phyloP scores from a whole-genome alignment of 1,140 invertebrate species.

The Anoplophora glabripennis region DNA sequence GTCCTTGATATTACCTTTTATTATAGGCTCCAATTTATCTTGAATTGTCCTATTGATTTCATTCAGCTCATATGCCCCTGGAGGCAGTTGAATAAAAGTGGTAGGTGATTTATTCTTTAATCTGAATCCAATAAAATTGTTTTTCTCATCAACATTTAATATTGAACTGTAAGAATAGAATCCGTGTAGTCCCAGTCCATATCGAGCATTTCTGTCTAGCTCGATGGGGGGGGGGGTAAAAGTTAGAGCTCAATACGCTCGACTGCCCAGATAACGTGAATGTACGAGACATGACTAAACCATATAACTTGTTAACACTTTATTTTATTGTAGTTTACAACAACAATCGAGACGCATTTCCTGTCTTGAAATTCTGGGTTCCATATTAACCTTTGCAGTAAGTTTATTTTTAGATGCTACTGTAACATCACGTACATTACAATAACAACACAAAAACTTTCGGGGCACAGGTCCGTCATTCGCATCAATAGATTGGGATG shows the following conservation, averaged over 20 bases:
- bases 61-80: conserved; percentile 11
- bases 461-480: not conserved
- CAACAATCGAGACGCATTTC: no score
- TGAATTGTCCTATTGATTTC: conserved; percentile 4
- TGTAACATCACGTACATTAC: not conserved
- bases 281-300: not conserved
- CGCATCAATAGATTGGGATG: not conserved
- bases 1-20: not conserved
- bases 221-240: conserved; percentile 13
- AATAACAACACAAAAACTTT: not conserved
- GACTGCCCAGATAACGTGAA: conserved; percentile 12
- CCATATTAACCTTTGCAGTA: no score
- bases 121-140: conserved; percentile 3
- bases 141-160: conserved; percentile 14
- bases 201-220: conserved; percentile 13
- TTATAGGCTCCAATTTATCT: no score
- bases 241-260: not conserved
- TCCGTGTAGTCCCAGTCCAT: conserved; percentile 15
- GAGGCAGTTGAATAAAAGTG: not conserved
- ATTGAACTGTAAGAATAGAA: no score
- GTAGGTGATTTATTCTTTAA: not conserved
- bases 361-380: no score
- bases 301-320: no score
- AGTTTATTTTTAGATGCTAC: not conserved
- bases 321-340: no score